Conservation (phyloP, 2,113 vertebrate species). For the Cercopithecus mona region DNA sequence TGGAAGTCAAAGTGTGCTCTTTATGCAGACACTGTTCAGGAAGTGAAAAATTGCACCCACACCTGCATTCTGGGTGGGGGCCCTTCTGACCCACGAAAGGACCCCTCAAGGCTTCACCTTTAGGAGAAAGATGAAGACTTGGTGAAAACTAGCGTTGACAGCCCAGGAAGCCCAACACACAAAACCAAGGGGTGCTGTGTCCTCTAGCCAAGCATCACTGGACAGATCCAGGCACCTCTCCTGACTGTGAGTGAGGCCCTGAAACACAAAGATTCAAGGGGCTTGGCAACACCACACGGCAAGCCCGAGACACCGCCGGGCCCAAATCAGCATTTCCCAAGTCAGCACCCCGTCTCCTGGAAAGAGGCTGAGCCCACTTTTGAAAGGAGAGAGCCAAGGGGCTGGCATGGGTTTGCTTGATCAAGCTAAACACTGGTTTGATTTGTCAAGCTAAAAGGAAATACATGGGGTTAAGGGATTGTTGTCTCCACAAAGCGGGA, state of each 20-base stretch:
- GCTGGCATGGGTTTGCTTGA: not conserved
- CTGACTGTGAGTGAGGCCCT: not conserved
- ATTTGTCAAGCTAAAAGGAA: not conserved
- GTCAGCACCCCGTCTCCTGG: not conserved
- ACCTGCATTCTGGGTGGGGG: not conserved
- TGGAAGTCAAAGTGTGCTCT: not conserved
- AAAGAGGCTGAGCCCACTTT: not conserved
- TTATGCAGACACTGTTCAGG: not conserved
- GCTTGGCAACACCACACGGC: rapidly evolving
- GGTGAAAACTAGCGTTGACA: not conserved
- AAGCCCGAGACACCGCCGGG: not conserved
- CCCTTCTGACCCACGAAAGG: not conserved
- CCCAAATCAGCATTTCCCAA: not conserved
- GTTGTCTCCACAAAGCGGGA: not conserved
- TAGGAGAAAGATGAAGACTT: not conserved
- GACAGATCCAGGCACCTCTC: too few species aligned
- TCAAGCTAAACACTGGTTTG: too few species aligned
- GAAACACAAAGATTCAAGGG: not conserved
- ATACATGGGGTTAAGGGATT: too few species aligned
- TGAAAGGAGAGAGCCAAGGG: not conserved
- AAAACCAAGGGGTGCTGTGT: not conserved
- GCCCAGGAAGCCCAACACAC: not conserved
- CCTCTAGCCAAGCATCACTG: too few species aligned
- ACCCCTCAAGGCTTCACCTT: not conserved
- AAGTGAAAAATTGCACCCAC: too few species aligned